Base-by-base conservation (phyloP, 2,113 vertebrate species). In the Dicrurus megarhynchus region DNA sequence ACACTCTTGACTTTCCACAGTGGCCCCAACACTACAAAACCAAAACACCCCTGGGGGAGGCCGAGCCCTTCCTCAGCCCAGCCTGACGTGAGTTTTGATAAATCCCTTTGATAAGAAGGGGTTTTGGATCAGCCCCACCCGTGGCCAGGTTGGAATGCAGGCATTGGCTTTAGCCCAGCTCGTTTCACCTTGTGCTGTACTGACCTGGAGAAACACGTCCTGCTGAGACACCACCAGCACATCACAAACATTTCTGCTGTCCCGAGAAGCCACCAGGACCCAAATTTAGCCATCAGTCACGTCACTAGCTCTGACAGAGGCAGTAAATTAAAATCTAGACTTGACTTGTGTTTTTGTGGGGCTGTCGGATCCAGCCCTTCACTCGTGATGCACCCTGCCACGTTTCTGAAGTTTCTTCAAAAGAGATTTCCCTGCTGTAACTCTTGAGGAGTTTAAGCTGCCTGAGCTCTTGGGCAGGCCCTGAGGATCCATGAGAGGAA, bases 361-460 rank as follows among this genome's bases (percentile, higher is more conserved):
- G 28, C 32, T 0, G 0, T 60, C 30, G 1, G 30, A 56, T 5
- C 27, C 27, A 75, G 28, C 46, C 27, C 28, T 42, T 76, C 56
- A 30, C 19, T 33, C 17, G 7, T 26, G 24, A 84, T 19, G 7
- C 5, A 23, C 19, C 53, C 59, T 49, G 32, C 19, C 44, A n/a
- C 3, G 0, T 6, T 61, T 52, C 50, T 74, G 18, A 65, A 30
- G 30, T 41, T n/a, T 33, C 20, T n/a, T 26, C n/a, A 76, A 35
- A 61, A 44, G 0, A 47, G 6, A 33, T 50, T 53, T 77, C 30
- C 59, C 76, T 42, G 21, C 30, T 69, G 39, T 32, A 44, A 75
- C 7, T 73, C 10, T 27, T 22, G 23, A 50, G 30, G 2, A 39
- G 32, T 55, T 85, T 59, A 46, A 83, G 17, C 49, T 65, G 22